Conservation (phyloP, 2,797 vertebrate genomes). For the Xenopus petersii region DNA sequence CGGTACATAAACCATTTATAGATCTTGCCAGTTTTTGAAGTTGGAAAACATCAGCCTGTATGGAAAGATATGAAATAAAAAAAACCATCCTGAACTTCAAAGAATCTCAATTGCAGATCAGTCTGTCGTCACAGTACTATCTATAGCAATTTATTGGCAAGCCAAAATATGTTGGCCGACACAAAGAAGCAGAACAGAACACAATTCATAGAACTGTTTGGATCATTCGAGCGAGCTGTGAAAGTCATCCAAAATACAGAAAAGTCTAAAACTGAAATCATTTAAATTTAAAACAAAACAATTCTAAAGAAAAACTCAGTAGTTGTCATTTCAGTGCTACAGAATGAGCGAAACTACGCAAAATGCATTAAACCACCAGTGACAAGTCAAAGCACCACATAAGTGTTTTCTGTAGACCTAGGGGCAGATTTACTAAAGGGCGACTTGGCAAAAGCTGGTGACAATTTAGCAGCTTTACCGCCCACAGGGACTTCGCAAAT, state of each 20-base stretch:
- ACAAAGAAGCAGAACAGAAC: not conserved
- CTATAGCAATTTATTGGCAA: not conserved
- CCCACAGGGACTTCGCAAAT: no score
- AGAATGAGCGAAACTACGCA: no score
- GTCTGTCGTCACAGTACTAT: conserved; percentile 2
- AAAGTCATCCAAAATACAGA: not conserved
- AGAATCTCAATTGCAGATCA: not conserved
- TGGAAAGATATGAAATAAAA: not conserved
- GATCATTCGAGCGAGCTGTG: not conserved
- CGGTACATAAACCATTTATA: not conserved
- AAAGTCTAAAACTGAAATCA: not conserved
- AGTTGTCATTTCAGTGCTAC: no score
- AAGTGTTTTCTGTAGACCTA: no score
- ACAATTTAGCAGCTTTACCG: no score
- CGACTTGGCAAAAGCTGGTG: no score
- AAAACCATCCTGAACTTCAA: not conserved
- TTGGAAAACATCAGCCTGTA: not conserved
- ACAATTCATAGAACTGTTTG: not conserved
- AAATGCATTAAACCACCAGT: no score
- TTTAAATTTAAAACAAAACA: no score
- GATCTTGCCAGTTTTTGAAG: not conserved
- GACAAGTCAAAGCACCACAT: no score
- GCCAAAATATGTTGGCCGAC: not conserved
- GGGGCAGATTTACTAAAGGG: no score
- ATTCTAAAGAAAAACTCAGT: no score